Base-by-base conservation (phyloP, 2,888 invertebrate genomes). In the Leucozona laternaria region DNA sequence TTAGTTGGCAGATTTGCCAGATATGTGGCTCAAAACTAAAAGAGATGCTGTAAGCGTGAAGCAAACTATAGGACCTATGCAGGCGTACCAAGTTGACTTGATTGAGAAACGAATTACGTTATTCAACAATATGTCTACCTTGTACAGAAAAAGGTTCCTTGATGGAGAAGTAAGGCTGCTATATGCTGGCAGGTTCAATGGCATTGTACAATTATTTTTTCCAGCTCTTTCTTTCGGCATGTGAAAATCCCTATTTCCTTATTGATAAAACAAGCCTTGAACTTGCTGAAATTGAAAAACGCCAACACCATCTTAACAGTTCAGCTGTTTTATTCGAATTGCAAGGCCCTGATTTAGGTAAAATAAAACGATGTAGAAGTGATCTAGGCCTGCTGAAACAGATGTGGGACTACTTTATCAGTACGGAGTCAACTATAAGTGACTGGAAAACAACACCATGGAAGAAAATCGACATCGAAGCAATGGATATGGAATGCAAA, bases 381-480 rank as follows among this genome's bases (percentile, higher is more conserved):
- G 98, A 98, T 91, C 91, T 98, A 22, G 96, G 94, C 89, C 93
- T 96, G 89, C 90, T 95, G 15, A 97, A 97, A 93, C 95, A 95
- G 90, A 93, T 98, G 31, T 98, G 98, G 98, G 98, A 98, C 92
- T 98, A 97, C 91, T 95, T 96, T 53, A 94, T 94, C 88, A 95
- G 98, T 43, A 96, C 98, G 25, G 94, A 95, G 90, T 96, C 96
- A 1, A 96, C 96, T 77, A 95, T 98, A 77, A 95, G 96, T 70
- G 97, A 97, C 91, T 99, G 98, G 98, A 98, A 98, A 92, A 96
- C 95, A 80, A 98, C 98, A 0, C 95, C 96, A 0, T 99, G 98
- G 98, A 96, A 96, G 90, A 97, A 97, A 90, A 97, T 98, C 81
- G 98, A 98, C 90, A 97, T 98, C 2, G 98, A 98, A 90, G 95